Conservation (phyloP, 1,140 invertebrate species). For the Aphelenchoides fujianensis region DNA sequence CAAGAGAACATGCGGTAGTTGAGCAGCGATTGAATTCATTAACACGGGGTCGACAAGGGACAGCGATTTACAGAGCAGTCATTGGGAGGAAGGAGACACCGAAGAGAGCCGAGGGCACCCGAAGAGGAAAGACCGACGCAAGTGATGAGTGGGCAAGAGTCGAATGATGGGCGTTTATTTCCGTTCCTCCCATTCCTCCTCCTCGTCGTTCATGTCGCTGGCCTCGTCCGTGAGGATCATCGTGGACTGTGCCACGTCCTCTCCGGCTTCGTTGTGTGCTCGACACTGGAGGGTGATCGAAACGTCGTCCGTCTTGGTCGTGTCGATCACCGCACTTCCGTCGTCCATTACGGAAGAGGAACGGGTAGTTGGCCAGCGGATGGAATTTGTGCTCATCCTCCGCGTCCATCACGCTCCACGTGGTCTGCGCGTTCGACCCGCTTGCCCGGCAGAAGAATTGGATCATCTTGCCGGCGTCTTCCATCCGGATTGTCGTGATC, state of each 20-base stretch:
- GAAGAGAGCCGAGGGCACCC: too few species aligned
- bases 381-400: neutral
- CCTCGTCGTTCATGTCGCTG: too few species aligned
- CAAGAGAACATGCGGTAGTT: too few species aligned
- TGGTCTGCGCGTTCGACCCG: constrained; percentile 4
- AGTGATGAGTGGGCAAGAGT: too few species aligned
- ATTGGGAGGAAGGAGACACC: too few species aligned
- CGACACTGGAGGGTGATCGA: neutral
- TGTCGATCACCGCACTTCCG: neutral
- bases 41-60: too few species aligned
- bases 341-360: constrained; percentile 68
- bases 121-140: too few species aligned
- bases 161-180: too few species aligned
- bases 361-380: neutral
- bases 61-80: too few species aligned
- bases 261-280: neutral
- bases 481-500: constrained; percentile 12
- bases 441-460: constrained; percentile 12
- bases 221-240: too few species aligned
- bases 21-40: too few species aligned
- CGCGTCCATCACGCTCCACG: constrained; percentile 12
- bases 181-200: too few species aligned
- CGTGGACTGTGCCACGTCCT: neutral
- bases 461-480: constrained; percentile 7
- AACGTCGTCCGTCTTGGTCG: neutral